phyloP scores from a whole-genome alignment of 2,113 vertebrate species.

The Puma concolor region DNA sequence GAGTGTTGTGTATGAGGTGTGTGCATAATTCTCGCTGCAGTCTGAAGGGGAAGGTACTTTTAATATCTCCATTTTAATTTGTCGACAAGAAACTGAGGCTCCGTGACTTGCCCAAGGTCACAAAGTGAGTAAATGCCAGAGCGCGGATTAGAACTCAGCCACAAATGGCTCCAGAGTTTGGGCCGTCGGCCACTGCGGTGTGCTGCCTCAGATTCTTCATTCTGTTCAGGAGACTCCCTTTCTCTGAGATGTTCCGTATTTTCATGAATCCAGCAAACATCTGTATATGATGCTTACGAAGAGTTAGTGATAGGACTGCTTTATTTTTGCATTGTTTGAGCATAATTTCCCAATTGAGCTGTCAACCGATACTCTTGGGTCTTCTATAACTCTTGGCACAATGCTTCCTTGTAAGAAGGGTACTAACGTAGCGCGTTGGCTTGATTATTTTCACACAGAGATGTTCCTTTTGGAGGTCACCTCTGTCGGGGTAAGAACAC shows the following conservation, averaged over 20 bases:
- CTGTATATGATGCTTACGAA: not conserved
- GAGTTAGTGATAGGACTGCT: not conserved
- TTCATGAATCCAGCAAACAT: not conserved
- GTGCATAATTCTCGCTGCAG: not conserved
- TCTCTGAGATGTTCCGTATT: not conserved
- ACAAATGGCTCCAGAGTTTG: not conserved
- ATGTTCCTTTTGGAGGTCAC: not conserved
- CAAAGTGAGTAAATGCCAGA: not conserved
- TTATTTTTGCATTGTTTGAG: not conserved
- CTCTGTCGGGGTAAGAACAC: not conserved
- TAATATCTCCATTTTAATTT: not conserved
- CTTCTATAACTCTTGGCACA: not conserved
- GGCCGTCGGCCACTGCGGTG: rapidly evolving
- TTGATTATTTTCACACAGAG: not conserved
- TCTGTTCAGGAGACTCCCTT: not conserved
- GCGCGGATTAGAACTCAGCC: not conserved
- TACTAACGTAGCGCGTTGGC: not conserved
- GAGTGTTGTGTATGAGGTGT: not conserved
- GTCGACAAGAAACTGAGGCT: not conserved
- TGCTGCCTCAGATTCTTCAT: not conserved
- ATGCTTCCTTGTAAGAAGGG: not conserved
- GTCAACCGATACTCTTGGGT: not conserved
- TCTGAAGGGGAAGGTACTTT: not conserved
- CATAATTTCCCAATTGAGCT: not conserved
- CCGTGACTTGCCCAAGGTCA: not conserved